Percentiles rank a stretch among this genome's conserved stretches.
Evolutionary conservation across 2,113 vertebrate genomes (phyloP).

Genomic region (Bufo gargarizans): DNA sequence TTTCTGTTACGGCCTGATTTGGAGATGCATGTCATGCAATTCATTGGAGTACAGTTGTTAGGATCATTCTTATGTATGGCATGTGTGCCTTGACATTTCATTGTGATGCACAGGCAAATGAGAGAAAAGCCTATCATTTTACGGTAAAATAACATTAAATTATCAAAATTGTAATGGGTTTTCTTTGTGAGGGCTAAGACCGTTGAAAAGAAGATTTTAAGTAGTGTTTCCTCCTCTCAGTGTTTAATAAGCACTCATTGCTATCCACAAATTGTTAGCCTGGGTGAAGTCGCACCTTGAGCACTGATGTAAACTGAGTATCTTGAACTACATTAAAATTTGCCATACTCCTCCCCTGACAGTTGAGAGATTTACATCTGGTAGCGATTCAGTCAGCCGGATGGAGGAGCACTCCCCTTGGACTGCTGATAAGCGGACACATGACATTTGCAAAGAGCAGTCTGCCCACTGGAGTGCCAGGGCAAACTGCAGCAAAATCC

Average conservation of each 20-base stretch:
- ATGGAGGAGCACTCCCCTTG: constrained; percentile 89
- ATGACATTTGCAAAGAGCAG: constrained; percentile 98
- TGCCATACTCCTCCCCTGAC: constrained; percentile 90
- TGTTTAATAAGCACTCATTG: constrained; percentile 85
- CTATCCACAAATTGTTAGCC: constrained; percentile 86
- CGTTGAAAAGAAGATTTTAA: constrained; percentile 7
- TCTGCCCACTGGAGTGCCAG: constrained; percentile 84
- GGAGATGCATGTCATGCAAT: not conserved
- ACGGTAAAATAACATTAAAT: not conserved
- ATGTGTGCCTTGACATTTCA: not conserved
- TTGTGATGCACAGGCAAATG: not conserved
- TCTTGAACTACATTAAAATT: constrained; percentile 99
- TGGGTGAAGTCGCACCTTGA: constrained; percentile 87
- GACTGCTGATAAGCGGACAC: constrained; percentile 93
- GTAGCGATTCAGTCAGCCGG: constrained; percentile 90
- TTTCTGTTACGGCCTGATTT: not conserved
- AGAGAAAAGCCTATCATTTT: not conserved
- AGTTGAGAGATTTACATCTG: constrained; percentile 95
- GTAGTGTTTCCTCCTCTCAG: constrained; percentile 68
- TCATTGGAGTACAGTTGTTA: not conserved
- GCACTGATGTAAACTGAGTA: constrained; percentile 96
- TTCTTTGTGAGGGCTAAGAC: not conserved
- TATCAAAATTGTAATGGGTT: constrained; percentile 1
- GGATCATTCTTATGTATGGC: not conserved
- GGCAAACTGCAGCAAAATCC: constrained; percentile 85